Evolutionary conservation across 2,797 vertebrate genomes (phyloP), one percentile per base, ranked within the genome.

Genomic region (Acrossocheilus fasciatus): DNA sequence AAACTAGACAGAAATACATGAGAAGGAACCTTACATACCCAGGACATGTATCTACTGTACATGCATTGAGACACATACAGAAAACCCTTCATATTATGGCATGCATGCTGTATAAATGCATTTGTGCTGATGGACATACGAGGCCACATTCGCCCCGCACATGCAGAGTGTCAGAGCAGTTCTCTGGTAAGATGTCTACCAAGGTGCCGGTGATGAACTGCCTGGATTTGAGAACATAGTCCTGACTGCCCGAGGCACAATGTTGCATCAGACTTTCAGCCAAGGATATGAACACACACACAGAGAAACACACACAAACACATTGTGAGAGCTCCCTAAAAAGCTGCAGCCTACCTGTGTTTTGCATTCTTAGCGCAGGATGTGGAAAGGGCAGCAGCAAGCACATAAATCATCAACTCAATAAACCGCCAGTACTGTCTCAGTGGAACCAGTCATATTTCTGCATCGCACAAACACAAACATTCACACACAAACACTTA

Each of bases 401-500:
- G 57, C 86, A 84, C 86, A 89, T 89, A 89, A 89, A 89, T 89
- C 88, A 89, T 88, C 64, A 43, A 77, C 84, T 80, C 88, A 73
- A 62, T 81, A 83, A 83, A 77, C 80, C 68, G 59, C 66, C 86
- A 84, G 84, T 9, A 17, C 64, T 82, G 86, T 84, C 86, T 89
- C 86, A 34, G 79, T 78, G 82, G 85, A 79, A 62, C 47, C 75
- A 85, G 84, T 59, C 66, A 78, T 64, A 81, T 73, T 57, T 79
- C 68, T 86, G 79, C 66, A 70, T 30, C 47, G 3, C 79, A 87
- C 57, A 82, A 45, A 82, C 81, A 84, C 39, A 57, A 43, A 81
- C 73, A 76, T 39, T 69, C 50, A 85, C 72, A 81, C 70, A 86
- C 18, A 81, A 43, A 70, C 64, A 64, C 52, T 72, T 64, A 87